These are phyloP conservation scores for Prinia subflava DNA, from an alignment of 2,113 vertebrate species.

Conservation along the genomic window DNA sequence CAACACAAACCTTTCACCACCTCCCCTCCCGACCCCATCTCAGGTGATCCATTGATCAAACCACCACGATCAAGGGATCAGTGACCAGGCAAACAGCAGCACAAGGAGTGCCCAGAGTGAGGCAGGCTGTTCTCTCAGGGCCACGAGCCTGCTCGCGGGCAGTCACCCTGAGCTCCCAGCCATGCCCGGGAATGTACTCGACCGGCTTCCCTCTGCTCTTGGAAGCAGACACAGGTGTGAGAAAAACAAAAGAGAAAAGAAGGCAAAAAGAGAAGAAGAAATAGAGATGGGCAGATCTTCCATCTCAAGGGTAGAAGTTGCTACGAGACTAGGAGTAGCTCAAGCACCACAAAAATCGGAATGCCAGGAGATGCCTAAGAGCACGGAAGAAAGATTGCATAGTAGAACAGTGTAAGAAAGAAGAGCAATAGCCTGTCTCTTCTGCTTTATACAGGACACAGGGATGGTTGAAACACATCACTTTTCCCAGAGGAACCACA, in stretches of 20 bases:
- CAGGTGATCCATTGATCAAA: not conserved
- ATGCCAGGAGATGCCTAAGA: not conserved
- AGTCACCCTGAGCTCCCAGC: rapidly evolving
- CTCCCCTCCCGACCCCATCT: not conserved
- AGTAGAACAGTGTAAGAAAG: not conserved
- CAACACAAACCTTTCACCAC: not conserved
- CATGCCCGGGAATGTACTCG: rapidly evolving
- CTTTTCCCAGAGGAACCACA: not conserved
- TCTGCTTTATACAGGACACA: not conserved
- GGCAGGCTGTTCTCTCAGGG: not conserved
- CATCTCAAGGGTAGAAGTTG: not conserved
- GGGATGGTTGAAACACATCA: not conserved
- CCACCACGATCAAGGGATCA: not conserved
- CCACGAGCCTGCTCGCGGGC: rapidly evolving
- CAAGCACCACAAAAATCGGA: not conserved
- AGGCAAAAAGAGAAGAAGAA: not conserved
- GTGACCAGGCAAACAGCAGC: not conserved
- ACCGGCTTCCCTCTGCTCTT: rapidly evolving
- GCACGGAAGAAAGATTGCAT: not conserved
- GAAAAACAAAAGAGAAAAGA: not conserved
- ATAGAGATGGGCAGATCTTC: not conserved
- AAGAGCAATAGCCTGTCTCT: not conserved
- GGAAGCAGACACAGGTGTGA: not conserved
- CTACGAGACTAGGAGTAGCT: not conserved
- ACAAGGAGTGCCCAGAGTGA: not conserved